Base-by-base conservation (phyloP, 23 tunicate species). In the Halocynthia roretzi region DNA sequence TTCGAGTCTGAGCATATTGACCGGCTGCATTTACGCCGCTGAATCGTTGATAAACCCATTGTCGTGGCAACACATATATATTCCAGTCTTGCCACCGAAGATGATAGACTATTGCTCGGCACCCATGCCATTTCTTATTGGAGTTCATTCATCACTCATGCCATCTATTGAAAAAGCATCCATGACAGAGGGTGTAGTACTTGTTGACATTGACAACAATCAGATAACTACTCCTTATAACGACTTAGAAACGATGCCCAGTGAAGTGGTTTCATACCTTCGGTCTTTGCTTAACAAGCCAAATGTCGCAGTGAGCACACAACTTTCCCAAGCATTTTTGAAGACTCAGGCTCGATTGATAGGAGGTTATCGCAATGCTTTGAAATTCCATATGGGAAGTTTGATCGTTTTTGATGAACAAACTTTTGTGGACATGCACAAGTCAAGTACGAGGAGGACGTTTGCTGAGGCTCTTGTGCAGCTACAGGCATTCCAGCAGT, bases 11-110 rank as follows among this genome's bases (percentile, higher is more conserved):
- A 80, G 96, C 80, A 80, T 71, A 22, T 61, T 92, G 54, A 85
- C 98, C 1, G 93, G 93, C 6, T 92, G 85, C 67, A 78, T 92
- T n/a, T 90, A 79, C 61, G 77, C 93, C 20, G 90, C 98, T 10
- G 98, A 92, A 70, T 81, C 91, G 17, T 77, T 92, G 50, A 54
- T 92, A 7, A 77, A 66, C 11, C 98, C 98, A 11, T 71, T 92
- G 65, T 80, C 89, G 54, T 92, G 98, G 98, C 98, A 92, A 61
- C 98, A 92, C 62, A 92, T 92, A 12, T 92, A 82, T 52, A 92
- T 92, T 22, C 92, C 98, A 12, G 85, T 92, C 15, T 73, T 92
- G 82, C 98, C 90, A 6, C 84, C 83, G 1, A 84, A 92, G 71
- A 71, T 86, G 10, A 77, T 92, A 14, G 98, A 92, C 56, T 83